Evolutionary conservation across 2,888 invertebrate species (phyloP), one percentile per base, ranked within the genome.

Genomic region (Calliphora vomitoria): DNA sequence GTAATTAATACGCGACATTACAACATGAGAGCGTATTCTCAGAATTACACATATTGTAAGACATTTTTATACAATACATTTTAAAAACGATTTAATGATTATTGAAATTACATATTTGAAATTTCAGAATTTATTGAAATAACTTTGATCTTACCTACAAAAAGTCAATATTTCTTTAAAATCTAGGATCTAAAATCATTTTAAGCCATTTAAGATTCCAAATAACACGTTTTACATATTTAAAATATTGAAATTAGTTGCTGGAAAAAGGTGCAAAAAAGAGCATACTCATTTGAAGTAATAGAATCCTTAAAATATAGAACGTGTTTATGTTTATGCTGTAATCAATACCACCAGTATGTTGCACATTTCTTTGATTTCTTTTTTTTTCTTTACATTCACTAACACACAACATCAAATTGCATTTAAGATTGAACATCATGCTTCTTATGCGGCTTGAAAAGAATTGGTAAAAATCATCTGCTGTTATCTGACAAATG

Each of bases 401-500:
- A 8, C 44, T 3, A 72, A 50, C 35, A 68, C 53, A 38, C 11
- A 68, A 15, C 13, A 31, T 55, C n/a, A 8, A 58, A 41, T 20
- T 55, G 15, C 58, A 25, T 41, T 74, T 71, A 72, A 83, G 55
- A 64, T 62, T 80, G 53, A 74, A 44, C 69, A 58, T 64, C 69
- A 78, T 64, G 58, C 44, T 75, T 76, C 35, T 35, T 62, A 69
- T n/a, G 35, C 53, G 8, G 4, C 10, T 58, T 47, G 38, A 58
- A 58, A 66, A n/a, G n/a, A 62, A 41, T 13, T 55, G n/a, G 11
- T n/a, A 68, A 53, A 80, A 81, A 81, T 84, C 85, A 88, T 83
- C 81, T 83, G 84, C 72, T 66, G 15, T 11, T 69, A 25, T 38
- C 58, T 41, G 80, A 44, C 90, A 91, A 91, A 93, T 92, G 92